Base-by-base conservation (phyloP, 2,113 vertebrate genomes). In the Circaetus cinerascens region DNA sequence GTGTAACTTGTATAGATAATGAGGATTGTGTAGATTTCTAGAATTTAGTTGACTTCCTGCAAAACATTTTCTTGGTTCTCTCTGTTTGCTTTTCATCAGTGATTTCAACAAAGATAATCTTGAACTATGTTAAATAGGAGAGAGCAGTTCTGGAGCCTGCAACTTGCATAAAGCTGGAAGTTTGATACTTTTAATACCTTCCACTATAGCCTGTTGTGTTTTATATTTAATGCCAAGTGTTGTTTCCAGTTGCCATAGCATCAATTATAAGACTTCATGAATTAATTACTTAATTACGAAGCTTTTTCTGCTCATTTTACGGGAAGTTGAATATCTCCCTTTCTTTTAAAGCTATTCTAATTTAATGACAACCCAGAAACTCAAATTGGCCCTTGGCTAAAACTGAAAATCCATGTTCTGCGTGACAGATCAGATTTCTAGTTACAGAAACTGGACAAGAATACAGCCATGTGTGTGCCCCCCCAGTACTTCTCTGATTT, bases 401-500 rank as follows among this genome's bases (percentile, higher is more conserved):
- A 76, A 45, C n/a, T 66, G 19, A 68, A 88, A 63, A 75, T 69
- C 22, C 26, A 4, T 66, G 2, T 76, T 86, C 62, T 76, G 38
- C 10, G 15, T 73, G 68, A 57, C 8, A 30, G 29, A 19, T 50
- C 20, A 30, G 26, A 43, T 62, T 69, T 85, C 46, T 59, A 36
- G 22, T 64, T 88, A 34, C 32, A 74, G 63, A 90, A 76, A 73
- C 7, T 17, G 66, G 53, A 10, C 23, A 50, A 76, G 34, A n/a
- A 53, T 6, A 8, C 1, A 32, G 30, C 73, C 18, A 9, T 21
- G 10, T 27, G 8, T 13, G 8, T 12, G 6, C 1, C 4, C 6
- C 1, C 1, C 13, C 2, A 4, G 8, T 27, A 34, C 22, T 72
- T 82, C 3, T 5, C 23, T 60, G 43, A 3, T 32, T 21, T 8